These are phyloP conservation scores for Regulus satrapa DNA, from an alignment of 2,113 vertebrate genomes.

Conservation along the genomic window DNA sequence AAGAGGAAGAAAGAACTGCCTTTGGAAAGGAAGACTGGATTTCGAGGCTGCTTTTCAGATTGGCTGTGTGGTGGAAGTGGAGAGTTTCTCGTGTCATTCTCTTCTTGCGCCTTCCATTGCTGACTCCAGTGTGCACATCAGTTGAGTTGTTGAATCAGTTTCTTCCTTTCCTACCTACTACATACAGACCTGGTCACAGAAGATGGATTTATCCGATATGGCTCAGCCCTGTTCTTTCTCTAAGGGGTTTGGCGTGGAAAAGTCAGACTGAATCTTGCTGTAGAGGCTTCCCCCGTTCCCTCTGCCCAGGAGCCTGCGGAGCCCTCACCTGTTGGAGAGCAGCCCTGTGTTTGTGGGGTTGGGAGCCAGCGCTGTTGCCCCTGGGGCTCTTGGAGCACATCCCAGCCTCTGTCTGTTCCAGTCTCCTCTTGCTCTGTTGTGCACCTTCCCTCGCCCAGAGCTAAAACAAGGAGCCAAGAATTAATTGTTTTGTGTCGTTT, in stretches of 20 bases:
- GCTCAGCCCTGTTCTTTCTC: neutral
- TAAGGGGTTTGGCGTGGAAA: neutral
- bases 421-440: neutral
- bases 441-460: constrained; percentile 60
- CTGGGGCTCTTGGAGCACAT: constrained; percentile 61
- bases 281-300: neutral
- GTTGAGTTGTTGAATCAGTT: neutral
- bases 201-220: constrained; percentile 4
- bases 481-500: constrained; percentile 30
- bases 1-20: neutral
- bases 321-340: constrained; percentile 67
- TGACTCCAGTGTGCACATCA: fast-evolving
- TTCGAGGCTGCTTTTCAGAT: neutral
- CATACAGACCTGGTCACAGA: neutral
- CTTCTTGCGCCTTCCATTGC: neutral
- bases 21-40: neutral
- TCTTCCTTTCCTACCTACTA: neutral
- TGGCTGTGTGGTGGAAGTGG: neutral
- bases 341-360: constrained; percentile 35
- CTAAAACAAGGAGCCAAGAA: constrained; percentile 43
- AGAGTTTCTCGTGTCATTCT: neutral
- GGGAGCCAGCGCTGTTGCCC: constrained; percentile 41
- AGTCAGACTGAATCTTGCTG: neutral
- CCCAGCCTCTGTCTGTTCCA: constrained; percentile 42
- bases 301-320: neutral